Evolutionary conservation across 2,797 vertebrate species (phyloP).

Genomic region (Micromesistius poutassou): DNA sequence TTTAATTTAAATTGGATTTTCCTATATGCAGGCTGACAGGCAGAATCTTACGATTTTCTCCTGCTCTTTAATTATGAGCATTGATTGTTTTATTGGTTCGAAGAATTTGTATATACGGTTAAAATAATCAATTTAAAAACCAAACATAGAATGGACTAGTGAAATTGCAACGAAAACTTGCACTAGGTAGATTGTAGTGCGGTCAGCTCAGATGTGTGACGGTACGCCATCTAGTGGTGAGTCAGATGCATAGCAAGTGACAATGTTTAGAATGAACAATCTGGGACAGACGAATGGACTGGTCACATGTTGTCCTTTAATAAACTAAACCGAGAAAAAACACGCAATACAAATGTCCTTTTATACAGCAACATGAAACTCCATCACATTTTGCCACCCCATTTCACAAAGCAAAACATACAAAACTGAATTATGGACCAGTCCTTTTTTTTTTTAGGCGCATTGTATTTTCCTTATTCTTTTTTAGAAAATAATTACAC

Average conservation of each 20-base stretch:
- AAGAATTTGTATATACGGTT: neutral
- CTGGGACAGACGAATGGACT: conserved; percentile 53
- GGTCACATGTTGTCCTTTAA: conserved; percentile 85
- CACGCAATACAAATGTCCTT: conserved; percentile 84
- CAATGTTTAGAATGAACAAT: conserved; percentile 14
- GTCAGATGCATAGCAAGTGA: neutral
- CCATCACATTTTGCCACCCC: conserved; percentile 26
- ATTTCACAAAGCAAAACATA: conserved; percentile 50
- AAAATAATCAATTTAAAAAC: neutral
- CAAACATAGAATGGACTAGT: neutral
- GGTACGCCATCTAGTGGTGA: neutral
- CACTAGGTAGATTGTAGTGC: neutral
- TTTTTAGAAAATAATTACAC: conserved; percentile 61
- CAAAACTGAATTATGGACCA: conserved; percentile 47
- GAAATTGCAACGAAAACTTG: neutral
- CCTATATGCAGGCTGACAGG: neutral
- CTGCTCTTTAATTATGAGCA: neutral
- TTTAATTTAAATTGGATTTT: neutral
- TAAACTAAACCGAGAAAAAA: conserved; percentile 82
- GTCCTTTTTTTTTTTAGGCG: conserved; percentile 30
- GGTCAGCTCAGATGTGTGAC: neutral
- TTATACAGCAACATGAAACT: conserved; percentile 79
- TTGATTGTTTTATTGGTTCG: neutral
- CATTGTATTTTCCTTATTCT: conserved; percentile 14
- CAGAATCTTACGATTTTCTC: neutral